These are phyloP conservation scores for Oxystoma pomonae DNA, from an alignment of 2,888 invertebrate species.

Conservation along the genomic window DNA sequence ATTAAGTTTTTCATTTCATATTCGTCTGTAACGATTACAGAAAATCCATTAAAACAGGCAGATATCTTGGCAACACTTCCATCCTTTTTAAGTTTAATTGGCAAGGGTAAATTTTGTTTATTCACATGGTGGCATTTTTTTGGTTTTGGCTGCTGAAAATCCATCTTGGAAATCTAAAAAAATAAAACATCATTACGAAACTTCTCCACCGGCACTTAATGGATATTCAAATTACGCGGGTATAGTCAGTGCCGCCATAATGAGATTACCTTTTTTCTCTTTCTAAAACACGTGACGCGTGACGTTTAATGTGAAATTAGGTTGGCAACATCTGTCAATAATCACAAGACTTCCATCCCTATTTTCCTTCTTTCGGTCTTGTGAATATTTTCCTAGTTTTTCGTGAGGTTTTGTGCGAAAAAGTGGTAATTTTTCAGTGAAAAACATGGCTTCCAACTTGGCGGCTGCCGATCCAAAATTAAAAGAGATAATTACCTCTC, in stretches of 20 bases:
- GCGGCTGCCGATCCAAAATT: constrained; percentile 51
- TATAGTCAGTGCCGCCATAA: constrained; percentile 3
- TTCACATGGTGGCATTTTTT: constrained; percentile 42
- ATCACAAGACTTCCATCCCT: constrained; percentile 35
- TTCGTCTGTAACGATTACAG: constrained; percentile 58
- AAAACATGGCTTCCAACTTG: constrained; percentile 25
- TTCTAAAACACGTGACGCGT: constrained; percentile 6
- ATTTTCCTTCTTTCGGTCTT: constrained; percentile 7
- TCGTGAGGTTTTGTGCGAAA: neutral
- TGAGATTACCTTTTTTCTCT: constrained; percentile 8
- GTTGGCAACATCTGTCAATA: constrained; percentile 28
- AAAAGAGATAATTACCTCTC: constrained; percentile 67
- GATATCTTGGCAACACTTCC: constrained; percentile 53
- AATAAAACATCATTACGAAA: neutral
- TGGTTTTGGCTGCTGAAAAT: constrained; percentile 26
- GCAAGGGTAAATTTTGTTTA: constrained; percentile 42
- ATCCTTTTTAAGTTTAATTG: constrained; percentile 46
- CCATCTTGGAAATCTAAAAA: constrained; percentile 25
- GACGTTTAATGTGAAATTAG: neutral
- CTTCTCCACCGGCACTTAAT: too few relatives aligned
- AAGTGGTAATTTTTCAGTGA: neutral
- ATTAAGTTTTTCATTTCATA: constrained; percentile 60
- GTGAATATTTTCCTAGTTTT: neutral
- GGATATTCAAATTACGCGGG: constrained; percentile 15
- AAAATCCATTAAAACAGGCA: constrained; percentile 64